Conservation (phyloP, 2,888 invertebrate species). For the Cheilosia pagana region DNA sequence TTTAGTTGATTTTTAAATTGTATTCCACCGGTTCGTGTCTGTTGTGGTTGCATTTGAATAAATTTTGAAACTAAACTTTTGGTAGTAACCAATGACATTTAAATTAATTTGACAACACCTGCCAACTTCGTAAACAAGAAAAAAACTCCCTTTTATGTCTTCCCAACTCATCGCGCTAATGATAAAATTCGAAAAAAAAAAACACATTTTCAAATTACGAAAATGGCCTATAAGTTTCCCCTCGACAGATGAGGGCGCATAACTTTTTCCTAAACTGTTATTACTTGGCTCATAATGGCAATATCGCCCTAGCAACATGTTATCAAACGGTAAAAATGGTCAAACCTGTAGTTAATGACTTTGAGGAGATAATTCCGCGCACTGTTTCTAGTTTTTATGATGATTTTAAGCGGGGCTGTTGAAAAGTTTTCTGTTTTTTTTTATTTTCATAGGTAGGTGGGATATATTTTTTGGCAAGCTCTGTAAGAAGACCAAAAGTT, state of each 20-base stretch:
- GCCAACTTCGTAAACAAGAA: not conserved
- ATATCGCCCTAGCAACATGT: constrained; percentile 40
- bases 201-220: constrained; percentile 41
- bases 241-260: not conserved
- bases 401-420: constrained; percentile 44
- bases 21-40: too few species aligned
- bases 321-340: constrained; percentile 57
- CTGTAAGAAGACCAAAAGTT: constrained; percentile 21
- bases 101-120: not conserved
- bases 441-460: constrained; percentile 1
- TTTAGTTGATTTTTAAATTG: not conserved
- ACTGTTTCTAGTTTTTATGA: constrained; percentile 47
- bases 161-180: constrained; percentile 36
- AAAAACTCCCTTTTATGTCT: not conserved
- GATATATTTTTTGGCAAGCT: not conserved
- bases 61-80: too few species aligned
- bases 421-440: constrained; percentile 34
- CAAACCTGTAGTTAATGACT: constrained; percentile 65
- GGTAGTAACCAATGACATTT: too few species aligned
- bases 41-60: not conserved
- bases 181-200: constrained; percentile 32
- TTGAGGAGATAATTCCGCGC: constrained; percentile 33
- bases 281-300: constrained; percentile 41
- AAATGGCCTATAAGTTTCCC: not conserved
- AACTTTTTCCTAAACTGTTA: not conserved